phyloP scores from a whole-genome alignment of 2,888 invertebrate species.

The Nyleta sp. region DNA sequence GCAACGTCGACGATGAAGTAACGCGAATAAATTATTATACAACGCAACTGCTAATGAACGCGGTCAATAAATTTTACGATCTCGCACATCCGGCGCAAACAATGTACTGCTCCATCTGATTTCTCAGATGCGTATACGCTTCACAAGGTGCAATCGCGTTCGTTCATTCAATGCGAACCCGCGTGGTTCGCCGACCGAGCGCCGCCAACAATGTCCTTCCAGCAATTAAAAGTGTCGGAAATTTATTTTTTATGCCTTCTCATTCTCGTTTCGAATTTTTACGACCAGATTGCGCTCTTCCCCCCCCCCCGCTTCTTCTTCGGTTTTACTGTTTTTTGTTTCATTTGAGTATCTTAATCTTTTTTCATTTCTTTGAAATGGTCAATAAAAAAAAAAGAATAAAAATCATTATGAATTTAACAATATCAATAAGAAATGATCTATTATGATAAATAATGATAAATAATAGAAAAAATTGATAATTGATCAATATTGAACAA shows the following conservation, averaged over 20 bases:
- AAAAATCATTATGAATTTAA: neutral
- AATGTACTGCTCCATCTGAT: slow-evolving; percentile 65
- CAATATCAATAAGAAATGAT: no score
- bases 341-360: neutral
- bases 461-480: no score
- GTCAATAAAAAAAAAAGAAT: neutral
- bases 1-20: slow-evolving; percentile 29
- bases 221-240: slow-evolving; percentile 25
- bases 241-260: slow-evolving; percentile 26
- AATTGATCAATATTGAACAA: no score
- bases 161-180: slow-evolving; percentile 47
- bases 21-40: slow-evolving; percentile 53
- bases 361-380: neutral
- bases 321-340: no score
- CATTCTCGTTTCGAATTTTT: slow-evolving; percentile 8
- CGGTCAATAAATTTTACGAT: slow-evolving; percentile 63
- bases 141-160: slow-evolving; percentile 64
- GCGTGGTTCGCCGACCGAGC: slow-evolving; percentile 48
- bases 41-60: slow-evolving; percentile 51
- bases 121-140: slow-evolving; percentile 63
- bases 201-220: slow-evolving; percentile 54
- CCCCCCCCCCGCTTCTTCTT: no score
- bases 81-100: slow-evolving; percentile 56
- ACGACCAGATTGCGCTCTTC: no score
- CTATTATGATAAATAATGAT: no score